These are phyloP conservation scores for Callocephalon fimbriatum DNA, from an alignment of 2,113 vertebrate genomes.

Conservation along the genomic window DNA sequence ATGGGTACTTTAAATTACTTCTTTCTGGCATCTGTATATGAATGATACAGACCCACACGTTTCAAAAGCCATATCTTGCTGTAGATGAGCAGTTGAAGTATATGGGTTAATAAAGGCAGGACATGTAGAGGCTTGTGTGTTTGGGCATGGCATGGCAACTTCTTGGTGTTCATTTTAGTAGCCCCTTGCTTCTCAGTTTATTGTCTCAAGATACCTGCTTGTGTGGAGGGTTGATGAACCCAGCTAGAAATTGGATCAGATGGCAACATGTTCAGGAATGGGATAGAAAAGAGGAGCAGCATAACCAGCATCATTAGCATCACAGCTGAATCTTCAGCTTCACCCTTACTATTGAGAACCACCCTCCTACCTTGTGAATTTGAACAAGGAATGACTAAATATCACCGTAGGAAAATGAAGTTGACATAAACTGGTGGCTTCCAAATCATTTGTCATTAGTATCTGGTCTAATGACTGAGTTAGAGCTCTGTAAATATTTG, in stretches of 20 bases:
- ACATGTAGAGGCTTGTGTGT: rapidly evolving
- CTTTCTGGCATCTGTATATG: neutral
- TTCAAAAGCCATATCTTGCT: neutral
- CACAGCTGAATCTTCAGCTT: neutral
- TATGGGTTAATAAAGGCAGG: neutral
- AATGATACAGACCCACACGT: neutral
- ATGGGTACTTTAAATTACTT: neutral
- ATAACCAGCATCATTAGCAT: neutral
- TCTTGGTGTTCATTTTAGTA: neutral
- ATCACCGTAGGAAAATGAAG: neutral
- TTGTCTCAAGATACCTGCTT: too few species aligned
- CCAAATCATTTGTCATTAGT: slow-evolving; percentile 40
- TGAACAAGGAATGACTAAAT: neutral
- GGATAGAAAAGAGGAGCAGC: neutral
- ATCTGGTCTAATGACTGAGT: slow-evolving; percentile 20
- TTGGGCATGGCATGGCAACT: neutral
- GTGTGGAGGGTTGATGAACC: neutral
- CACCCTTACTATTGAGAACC: rapidly evolving
- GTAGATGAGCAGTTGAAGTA: neutral
- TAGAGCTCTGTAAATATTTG: slow-evolving; percentile 63
- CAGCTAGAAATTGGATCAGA: rapidly evolving
- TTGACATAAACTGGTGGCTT: neutral
- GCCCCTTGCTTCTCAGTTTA: neutral
- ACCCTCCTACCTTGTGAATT: neutral
- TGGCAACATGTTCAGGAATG: neutral